Evolutionary conservation across 1,140 invertebrate species (phyloP).

Genomic region (Penaeus chinensis): DNA sequence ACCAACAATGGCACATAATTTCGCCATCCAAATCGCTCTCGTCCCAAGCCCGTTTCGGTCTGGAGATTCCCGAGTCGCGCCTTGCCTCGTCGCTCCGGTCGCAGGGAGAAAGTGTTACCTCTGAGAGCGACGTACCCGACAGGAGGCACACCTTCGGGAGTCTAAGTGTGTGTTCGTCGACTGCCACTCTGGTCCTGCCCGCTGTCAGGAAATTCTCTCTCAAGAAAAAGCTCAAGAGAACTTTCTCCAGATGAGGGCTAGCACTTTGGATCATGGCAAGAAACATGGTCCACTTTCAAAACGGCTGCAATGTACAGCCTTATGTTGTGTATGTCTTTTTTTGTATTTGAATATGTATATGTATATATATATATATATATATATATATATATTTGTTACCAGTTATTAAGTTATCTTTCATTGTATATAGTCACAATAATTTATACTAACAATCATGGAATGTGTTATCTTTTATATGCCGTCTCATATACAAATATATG

Average conservation of each 20-base stretch:
- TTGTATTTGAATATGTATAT: background rate
- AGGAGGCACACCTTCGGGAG: background rate
- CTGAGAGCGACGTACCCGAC: background rate
- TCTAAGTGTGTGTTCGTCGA: constrained; percentile 8
- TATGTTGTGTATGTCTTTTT: background rate
- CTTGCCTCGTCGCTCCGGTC: background rate
- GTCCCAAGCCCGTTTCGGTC: background rate
- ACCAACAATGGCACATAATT: background rate
- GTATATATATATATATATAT: constrained; percentile 5
- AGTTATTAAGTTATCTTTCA: background rate
- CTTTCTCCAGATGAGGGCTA: constrained; percentile 22
- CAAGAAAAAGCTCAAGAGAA: constrained; percentile 30
- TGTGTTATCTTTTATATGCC: background rate
- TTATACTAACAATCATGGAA: background rate
- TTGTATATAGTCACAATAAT: background rate
- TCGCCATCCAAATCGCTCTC: background rate
- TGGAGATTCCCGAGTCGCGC: background rate
- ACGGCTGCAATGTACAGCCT: background rate
- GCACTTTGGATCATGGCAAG: background rate
- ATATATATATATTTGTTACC: constrained; percentile 8
- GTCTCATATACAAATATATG: too few relatives aligned
- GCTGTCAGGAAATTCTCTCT: constrained; percentile 2
- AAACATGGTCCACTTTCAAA: background rate
- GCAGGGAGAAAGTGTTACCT: background rate
- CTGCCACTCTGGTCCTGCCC: constrained; percentile 10